Base-by-base conservation (phyloP, 2,888 invertebrate genomes). In the Trissolcus japonicus region DNA sequence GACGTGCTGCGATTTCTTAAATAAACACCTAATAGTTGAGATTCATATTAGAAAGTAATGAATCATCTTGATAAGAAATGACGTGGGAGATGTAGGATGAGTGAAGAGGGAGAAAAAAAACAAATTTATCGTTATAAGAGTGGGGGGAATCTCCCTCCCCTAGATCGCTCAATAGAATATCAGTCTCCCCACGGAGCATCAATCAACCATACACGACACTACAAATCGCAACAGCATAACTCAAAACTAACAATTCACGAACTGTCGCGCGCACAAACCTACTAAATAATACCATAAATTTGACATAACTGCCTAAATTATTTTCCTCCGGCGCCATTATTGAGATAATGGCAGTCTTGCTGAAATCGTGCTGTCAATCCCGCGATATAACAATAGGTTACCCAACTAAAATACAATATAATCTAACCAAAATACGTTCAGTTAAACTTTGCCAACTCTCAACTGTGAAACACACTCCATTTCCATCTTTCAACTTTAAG, bases 181-280 rank as follows among this genome's bases (percentile, higher is more conserved):
- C 54, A 29, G 60, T 69, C 57, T 59, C 19, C n/a, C 40, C 29
- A 53, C 40, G 13, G 16, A 41, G 17, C 54, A 66, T 73, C 73
- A 60, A 66, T 73, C 73, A 73, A 61, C 21, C 29, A 61, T 61
- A 66, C 48, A n/a, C 61, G 66, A 73, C 73, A 61, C 61, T 56
- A 73, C 73, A 60, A 61, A 62, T 67, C 74, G 50, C 50, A 46
- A 56, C 73, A 43, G 35, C 51, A 73, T 73, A 73, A 73, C 73
- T 73, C 65, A 73, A 73, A 73, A 73, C 53, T 40, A 61, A 66
- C 73, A 53, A 56, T 66, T 56, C 55, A 51, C 55, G 9, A 54
- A 41, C 51, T 14, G 46, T 57, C 41, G 17, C n/a, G 6, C 50
- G 17, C 50, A 29, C 35, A 35, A 35, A 59, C 60, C 51, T 51